These are phyloP conservation scores for Apocrypta bakeri DNA, from an alignment of 1,140 invertebrate genomes.

Conservation along the genomic window DNA sequence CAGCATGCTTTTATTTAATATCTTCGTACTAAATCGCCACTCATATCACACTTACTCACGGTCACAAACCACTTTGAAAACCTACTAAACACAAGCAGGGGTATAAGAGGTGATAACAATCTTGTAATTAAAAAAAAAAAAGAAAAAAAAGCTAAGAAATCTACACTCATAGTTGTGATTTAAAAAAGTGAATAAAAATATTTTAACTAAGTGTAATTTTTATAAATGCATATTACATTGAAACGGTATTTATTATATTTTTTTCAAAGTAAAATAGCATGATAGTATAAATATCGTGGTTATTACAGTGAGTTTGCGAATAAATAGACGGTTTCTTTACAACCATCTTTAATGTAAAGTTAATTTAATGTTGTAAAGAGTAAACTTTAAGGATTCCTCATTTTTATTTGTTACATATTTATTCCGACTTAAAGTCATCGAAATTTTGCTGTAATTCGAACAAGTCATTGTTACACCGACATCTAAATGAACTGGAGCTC, in stretches of 20 bases:
- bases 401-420: slow-evolving; percentile 76
- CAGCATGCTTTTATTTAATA: slow-evolving; percentile 60
- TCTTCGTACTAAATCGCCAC: not conserved
- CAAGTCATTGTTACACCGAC: slow-evolving; percentile 74
- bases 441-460: slow-evolving; percentile 75
- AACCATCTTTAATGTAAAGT: slow-evolving; percentile 41
- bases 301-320: slow-evolving; percentile 40
- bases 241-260: slow-evolving; percentile 33
- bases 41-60: slow-evolving; percentile 35
- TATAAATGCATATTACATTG: not conserved
- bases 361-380: slow-evolving; percentile 44
- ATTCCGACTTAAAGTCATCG: slow-evolving; percentile 74
- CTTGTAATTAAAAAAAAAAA: slow-evolving; percentile 8
- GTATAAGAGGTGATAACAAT: slow-evolving; percentile 20
- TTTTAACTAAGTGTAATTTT: slow-evolving; percentile 21
- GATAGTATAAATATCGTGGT: slow-evolving; percentile 25
- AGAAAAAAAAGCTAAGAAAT: slow-evolving; percentile 22
- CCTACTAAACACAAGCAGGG: slow-evolving; percentile 21
- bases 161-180: slow-evolving; percentile 45
- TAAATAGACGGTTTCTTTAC: slow-evolving; percentile 18
- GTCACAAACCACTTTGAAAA: slow-evolving; percentile 11
- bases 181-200: slow-evolving; percentile 27
- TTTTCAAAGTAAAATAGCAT: slow-evolving; percentile 51
- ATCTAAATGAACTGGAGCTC: slow-evolving; percentile 75
- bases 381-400: slow-evolving; percentile 61